Evolutionary conservation across 1,140 invertebrate species (phyloP), one percentile per base, ranked within the genome.

Genomic region (Probaryconus sp.): DNA sequence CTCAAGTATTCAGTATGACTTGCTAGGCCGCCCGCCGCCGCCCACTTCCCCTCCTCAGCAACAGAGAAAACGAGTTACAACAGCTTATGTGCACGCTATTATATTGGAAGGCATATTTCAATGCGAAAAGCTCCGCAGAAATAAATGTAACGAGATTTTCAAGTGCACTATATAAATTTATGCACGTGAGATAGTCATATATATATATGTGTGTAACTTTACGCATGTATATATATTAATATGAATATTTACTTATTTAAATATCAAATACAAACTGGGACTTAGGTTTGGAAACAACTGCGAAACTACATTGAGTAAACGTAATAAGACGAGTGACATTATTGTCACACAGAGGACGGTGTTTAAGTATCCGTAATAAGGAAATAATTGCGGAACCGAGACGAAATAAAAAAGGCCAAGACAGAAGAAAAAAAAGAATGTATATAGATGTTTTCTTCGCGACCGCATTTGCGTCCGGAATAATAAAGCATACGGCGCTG

Each of bases 1-100:
- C 65, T 69, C 53, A 42, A 75, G 60, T 69, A 40, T 65, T 53
- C 51, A 48, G 51, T 70, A 51, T 51, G 35, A 65, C 61, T 24
- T 60, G 50, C 53, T 56, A 63, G 33, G 26, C 48, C 56, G 48
- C 42, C 50, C 26, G 16, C n/a, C n/a, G n/a, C n/a, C n/a, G n/a
- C n/a, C n/a, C n/a, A n/a, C n/a, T n/a, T n/a, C n/a, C n/a, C n/a
- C n/a, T n/a, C n/a, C n/a, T n/a, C n/a, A 50, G 50, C 40, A 35
- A 51, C 55, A 35, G 38, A 63, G 37, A 28, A n/a, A 7, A 28
- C n/a, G 3, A 24, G 11, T 9, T n/a, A 26, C 7, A 7, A 7
- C n/a, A 28, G 6, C 13, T 35, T 35, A 14, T 35, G 9, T 45
- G 13, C 30, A 51, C 51, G 30, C 33, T 3, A 31, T 31, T 31